phyloP scores from a whole-genome alignment of 1,140 invertebrate species.

The Trachymyrmex septentrionalis region DNA sequence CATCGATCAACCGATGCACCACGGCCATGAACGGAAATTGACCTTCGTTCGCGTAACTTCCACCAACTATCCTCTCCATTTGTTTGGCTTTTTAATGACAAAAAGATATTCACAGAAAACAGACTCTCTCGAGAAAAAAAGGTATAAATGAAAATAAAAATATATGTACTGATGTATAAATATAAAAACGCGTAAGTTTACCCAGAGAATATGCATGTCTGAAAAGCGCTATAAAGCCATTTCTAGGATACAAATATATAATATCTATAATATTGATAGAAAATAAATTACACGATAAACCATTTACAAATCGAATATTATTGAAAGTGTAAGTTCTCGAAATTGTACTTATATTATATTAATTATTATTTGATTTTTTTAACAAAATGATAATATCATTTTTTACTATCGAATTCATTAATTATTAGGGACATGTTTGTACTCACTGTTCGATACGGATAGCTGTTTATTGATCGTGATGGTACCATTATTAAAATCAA shows the following conservation, averaged over 20 bases:
- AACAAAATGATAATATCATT: neutral
- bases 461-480: neutral
- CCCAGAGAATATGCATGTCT: too few species aligned
- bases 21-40: constrained; percentile 76
- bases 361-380: neutral
- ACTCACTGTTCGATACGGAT: constrained; percentile 1
- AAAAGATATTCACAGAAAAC: constrained; percentile 26
- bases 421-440: neutral
- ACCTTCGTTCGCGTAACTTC: constrained; percentile 53
- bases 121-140: neutral
- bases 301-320: neutral
- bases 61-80: constrained; percentile 63
- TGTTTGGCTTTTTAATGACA: constrained; percentile 19
- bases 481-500: constrained; percentile 17
- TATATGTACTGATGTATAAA: neutral
- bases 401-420: neutral
- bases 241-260: neutral
- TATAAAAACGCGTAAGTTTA: neutral
- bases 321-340: neutral
- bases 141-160: neutral
- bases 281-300: neutral
- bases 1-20: constrained; percentile 62
- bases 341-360: neutral
- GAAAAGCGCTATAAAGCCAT: too few species aligned
- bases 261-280: neutral